Conservation (phyloP, 2,113 vertebrate genomes). For the Phaetusa simplex region DNA sequence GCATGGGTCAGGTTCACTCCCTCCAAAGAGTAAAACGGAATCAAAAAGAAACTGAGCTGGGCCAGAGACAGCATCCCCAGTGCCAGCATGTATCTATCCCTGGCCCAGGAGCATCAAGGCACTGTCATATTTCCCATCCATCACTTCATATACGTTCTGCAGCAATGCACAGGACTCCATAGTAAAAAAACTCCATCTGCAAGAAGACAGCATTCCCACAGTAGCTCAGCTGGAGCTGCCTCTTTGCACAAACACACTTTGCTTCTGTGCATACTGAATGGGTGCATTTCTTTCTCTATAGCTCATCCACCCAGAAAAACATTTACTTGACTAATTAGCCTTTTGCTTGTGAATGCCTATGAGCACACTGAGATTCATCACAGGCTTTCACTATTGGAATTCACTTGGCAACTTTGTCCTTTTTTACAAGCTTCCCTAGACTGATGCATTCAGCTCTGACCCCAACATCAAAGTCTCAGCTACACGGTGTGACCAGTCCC, state of each 20-base stretch:
- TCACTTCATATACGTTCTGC: neutral
- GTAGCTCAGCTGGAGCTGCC: neutral
- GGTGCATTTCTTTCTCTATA: neutral
- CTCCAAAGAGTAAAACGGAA: neutral
- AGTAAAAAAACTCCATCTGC: neutral
- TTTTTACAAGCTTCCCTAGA: neutral
- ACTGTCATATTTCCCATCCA: neutral
- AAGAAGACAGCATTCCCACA: neutral
- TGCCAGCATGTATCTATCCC: neutral
- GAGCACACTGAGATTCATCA: neutral
- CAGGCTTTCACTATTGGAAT: neutral
- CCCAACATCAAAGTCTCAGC: neutral
- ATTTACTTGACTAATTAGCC: neutral
- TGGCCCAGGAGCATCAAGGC: neutral
- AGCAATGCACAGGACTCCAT: neutral
- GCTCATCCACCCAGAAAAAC: neutral
- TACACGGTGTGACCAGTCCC: neutral
- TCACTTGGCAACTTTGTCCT: neutral
- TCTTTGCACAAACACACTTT: neutral
- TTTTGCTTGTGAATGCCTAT: neutral
- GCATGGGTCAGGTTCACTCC: rapidly evolving
- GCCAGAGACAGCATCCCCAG: neutral
- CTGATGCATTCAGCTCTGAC: neutral
- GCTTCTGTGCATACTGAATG: neutral
- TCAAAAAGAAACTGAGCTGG: neutral